Base-by-base conservation (phyloP, 2,888 invertebrate species). In the Caenorhabditis drosophilae region DNA sequence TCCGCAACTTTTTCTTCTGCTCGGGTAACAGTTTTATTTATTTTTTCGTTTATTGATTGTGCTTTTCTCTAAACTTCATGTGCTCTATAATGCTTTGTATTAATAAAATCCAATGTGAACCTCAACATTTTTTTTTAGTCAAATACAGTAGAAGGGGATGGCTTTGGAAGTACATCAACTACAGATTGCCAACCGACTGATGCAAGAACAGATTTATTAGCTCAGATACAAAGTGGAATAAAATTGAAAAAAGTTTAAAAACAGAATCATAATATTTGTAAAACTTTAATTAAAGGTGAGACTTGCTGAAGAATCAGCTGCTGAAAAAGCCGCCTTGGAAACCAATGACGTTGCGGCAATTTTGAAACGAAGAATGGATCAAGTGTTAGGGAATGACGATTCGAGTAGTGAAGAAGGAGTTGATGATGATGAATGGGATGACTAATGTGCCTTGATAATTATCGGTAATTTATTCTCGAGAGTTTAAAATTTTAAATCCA, bases 291-390 rank as follows among this genome's bases (percentile, higher is more conserved):
- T 22, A 22, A 44, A 46, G 31, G 47, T 48, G 3, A 20, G 36
- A 48, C 18, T 48, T n/a, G 74, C 77, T 7, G 77, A 75, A 54
- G 79, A 80, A 51, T 62, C 55, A 40, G 78, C 63, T 18, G 70
- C 75, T 18, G 73, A 75, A 41, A 67, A 71, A 35, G 73, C 75
- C 2, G 70, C 68, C 7, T 52, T 62, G 12, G 61, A 71, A 22
- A 54, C 57, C 16, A 79, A 83, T 54, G 77, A 81, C 47, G 82
- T 84, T 46, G 83, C 82, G 11, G 82, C 80, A 11, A 80, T 83
- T 58, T 63, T 84, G 52, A 70, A 69, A 35, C 58, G 78, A 45
- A 54, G 82, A 47, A 79, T 84, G 81, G 76, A 81, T 40, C 80
- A 78, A 57, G 74, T 76, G 6, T 55, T 70, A 55, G 78, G 75